phyloP scores from a whole-genome alignment of 2,113 vertebrate genomes.

The Neodon shergylaensis region DNA sequence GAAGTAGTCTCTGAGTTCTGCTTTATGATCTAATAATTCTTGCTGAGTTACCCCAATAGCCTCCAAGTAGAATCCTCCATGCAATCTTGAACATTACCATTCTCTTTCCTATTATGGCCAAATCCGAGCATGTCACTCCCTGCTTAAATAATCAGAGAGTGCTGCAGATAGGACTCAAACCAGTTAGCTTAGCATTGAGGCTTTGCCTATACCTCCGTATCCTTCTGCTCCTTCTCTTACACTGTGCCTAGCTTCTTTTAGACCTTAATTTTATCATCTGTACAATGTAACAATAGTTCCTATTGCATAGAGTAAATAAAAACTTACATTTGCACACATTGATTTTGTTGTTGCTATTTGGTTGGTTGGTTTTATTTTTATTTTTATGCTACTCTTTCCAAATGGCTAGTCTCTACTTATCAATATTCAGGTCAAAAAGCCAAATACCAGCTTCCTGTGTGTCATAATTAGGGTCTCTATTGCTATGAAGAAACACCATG shows the following conservation, averaged over 20 bases:
- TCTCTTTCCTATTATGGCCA: neutral
- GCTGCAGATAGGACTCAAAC: neutral
- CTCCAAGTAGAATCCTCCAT: neutral
- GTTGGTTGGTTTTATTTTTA: neutral
- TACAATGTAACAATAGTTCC: neutral
- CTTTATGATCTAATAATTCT: neutral
- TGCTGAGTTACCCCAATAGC: neutral
- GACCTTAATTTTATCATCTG: conserved; percentile 16
- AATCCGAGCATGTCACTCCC: neutral
- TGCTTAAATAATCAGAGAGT: neutral
- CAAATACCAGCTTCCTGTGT: neutral
- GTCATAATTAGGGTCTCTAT: neutral
- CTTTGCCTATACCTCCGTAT: neutral
- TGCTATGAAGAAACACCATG: neutral
- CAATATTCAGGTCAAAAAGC: neutral
- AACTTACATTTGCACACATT: neutral
- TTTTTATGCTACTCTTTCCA: neutral
- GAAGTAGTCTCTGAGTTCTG: neutral
- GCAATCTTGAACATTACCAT: neutral
- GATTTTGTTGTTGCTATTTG: neutral
- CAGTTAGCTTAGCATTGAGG: neutral
- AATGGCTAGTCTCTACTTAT: neutral
- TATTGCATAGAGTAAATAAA: neutral
- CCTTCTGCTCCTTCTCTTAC: neutral
- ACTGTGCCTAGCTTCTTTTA: conserved; percentile 19